Evolutionary conservation across 2,797 vertebrate genomes (phyloP).

Genomic region (Scleropages formosus): DNA sequence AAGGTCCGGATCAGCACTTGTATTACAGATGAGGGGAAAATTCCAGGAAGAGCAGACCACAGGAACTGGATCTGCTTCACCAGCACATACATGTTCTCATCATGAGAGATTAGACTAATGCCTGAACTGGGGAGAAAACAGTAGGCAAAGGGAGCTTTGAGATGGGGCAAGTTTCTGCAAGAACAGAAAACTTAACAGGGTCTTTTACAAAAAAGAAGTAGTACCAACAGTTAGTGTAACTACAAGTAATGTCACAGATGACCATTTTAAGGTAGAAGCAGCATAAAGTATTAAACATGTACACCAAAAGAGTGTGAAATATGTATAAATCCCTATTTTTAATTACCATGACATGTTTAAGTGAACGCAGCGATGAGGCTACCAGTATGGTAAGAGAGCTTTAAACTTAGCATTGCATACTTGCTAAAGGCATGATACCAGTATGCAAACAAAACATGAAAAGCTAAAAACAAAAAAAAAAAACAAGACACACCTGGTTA

Average conservation of each 20-base stretch:
- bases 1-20: neutral
- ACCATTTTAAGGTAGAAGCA: neutral
- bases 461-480: too few species aligned
- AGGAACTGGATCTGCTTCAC: neutral
- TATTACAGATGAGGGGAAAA: neutral
- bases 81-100: neutral
- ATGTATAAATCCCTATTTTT: conserved; percentile 1
- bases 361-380: neutral
- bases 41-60: neutral
- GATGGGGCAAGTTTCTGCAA: neutral
- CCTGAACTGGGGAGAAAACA: neutral
- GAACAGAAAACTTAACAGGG: conserved; percentile 1
- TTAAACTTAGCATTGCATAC: neutral
- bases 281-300: neutral
- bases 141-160: neutral
- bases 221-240: too few species aligned
- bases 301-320: neutral
- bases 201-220: neutral
- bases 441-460: neutral
- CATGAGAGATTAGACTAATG: neutral
- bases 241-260: neutral
- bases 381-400: neutral
- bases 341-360: neutral
- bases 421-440: conserved; percentile 8
- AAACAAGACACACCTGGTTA: conserved; percentile 11